Evolutionary conservation across 2,888 invertebrate species (phyloP), one percentile per base, ranked within the genome.

Genomic region (Chloroclysta siterata): DNA sequence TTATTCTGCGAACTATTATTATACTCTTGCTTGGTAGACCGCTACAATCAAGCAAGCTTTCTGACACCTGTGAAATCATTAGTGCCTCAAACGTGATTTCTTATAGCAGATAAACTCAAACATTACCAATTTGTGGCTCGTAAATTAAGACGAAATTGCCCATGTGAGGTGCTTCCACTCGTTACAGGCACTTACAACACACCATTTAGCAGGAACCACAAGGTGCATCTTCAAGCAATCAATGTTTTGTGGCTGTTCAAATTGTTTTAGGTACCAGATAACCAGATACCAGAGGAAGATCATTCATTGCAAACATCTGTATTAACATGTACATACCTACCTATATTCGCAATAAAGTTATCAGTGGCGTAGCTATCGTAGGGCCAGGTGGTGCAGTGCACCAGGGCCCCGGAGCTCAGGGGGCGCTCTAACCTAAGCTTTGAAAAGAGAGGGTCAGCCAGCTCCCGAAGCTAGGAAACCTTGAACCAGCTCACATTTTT

Each of bases 101-200:
- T 44, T 62, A 63, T 50, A 42, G 59, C 65, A 62, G 55, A 68
- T 60, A 54, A 73, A 75, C 71, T 71, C 64, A 65, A 73, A 76
- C 57, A 66, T 55, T 64, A 63, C 70, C 76, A 73, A 72, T 79
- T 74, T 72, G 70, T 68, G 57, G 65, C 60, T 72, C 73, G 67
- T 77, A 77, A 77, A 76, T 77, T 71, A 74, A 65, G 42, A 39
- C 70, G 62, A 75, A 74, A 77, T 71, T 71, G 69, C 60, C 65
- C 60, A 59, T 68, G 64, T 61, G 67, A 54, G 64, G 70, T 72
- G 71, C 75, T 73, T 65, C 54, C 52, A 53, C 63, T 61, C 60
- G 64, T 65, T 53, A 66, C 72, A 70, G 71, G 70, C 74, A 70
- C 75, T 76, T 77, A 70, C 60, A 70, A 69, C 73, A 66, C 64